These are phyloP conservation scores for Anarhynchus alexandrinus DNA, from an alignment of 2,113 vertebrate species.

Conservation along the genomic window DNA sequence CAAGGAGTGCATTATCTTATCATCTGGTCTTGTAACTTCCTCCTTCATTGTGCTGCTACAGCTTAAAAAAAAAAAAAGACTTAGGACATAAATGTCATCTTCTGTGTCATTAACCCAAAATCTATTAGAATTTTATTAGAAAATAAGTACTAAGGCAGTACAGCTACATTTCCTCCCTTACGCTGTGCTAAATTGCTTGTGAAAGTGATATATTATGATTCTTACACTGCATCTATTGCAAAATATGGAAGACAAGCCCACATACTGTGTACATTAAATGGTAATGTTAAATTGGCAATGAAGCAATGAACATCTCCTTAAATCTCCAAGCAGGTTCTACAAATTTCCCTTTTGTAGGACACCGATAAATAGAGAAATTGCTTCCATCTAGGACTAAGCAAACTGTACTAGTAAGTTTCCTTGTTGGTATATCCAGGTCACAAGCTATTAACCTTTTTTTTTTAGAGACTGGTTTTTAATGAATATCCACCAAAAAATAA, in stretches of 20 bases:
- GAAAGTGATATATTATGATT: slow-evolving; percentile 56
- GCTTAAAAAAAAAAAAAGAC: background rate
- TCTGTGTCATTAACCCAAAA: slow-evolving; percentile 62
- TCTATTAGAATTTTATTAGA: slow-evolving; percentile 65
- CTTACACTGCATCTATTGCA: slow-evolving; percentile 2
- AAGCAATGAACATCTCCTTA: slow-evolving; percentile 30
- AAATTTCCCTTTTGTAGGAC: background rate
- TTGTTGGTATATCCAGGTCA: background rate
- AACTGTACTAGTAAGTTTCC: background rate
- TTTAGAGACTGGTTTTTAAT: background rate
- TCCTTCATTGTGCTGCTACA: background rate
- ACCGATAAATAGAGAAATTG: background rate
- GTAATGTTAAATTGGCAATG: slow-evolving; percentile 32
- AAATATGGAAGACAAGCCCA: slow-evolving; percentile 52
- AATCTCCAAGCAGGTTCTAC: slow-evolving; percentile 7
- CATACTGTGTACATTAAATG: slow-evolving; percentile 50
- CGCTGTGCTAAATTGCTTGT: slow-evolving; percentile 63
- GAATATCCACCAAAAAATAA: background rate
- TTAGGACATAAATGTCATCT: slow-evolving; percentile 49
- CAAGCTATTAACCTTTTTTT: background rate
- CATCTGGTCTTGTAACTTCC: slow-evolving; percentile 25
- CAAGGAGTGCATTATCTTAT: slow-evolving; percentile 15
- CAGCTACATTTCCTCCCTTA: slow-evolving; percentile 53
- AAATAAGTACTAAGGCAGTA: slow-evolving; percentile 57
- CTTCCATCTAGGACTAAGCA: background rate